A percentile compares a stretch with the other conserved stretches of the same genome.
Conservation (phyloP, 2,797 vertebrate genomes). For the Dallia pectoralis region DNA sequence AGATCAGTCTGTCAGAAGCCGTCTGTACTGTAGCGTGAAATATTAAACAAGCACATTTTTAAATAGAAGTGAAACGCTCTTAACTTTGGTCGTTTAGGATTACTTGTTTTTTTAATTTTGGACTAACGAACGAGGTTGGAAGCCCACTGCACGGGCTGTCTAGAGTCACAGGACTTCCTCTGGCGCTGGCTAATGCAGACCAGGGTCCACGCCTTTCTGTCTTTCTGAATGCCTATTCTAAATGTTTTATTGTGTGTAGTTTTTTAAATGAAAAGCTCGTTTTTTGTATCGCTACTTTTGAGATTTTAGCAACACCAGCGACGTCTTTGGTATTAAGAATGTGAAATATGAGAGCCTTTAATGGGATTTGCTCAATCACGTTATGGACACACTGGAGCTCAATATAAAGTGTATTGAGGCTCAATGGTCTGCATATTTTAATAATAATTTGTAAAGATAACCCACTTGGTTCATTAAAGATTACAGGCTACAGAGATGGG, state of each 20-base stretch:
- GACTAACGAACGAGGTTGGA: not conserved
- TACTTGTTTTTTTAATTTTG: not conserved
- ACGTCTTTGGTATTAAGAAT: not conserved
- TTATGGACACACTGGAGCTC: not conserved
- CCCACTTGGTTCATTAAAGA: constrained; percentile 21
- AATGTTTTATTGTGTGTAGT: constrained; percentile 26
- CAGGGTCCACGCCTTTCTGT: not conserved
- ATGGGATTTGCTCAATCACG: not conserved
- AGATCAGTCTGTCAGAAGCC: too few species aligned
- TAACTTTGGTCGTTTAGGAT: not conserved
- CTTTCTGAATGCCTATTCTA: constrained; percentile 26
- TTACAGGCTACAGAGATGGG: not conserved
- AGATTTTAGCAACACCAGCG: constrained; percentile 10
- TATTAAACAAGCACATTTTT: not conserved
- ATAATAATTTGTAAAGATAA: not conserved
- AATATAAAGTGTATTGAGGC: not conserved
- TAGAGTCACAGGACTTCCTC: not conserved
- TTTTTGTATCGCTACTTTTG: constrained; percentile 34
- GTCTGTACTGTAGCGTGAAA: too few species aligned
- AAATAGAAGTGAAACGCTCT: not conserved
- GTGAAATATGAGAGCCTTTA: not conserved
- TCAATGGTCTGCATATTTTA: not conserved
- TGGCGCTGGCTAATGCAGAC: not conserved
- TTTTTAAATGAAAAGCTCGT: constrained; percentile 25
- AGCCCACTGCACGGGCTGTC: not conserved